Evolutionary conservation across 2,113 vertebrate species (phyloP).

Genomic region (Carassius carassius): DNA sequence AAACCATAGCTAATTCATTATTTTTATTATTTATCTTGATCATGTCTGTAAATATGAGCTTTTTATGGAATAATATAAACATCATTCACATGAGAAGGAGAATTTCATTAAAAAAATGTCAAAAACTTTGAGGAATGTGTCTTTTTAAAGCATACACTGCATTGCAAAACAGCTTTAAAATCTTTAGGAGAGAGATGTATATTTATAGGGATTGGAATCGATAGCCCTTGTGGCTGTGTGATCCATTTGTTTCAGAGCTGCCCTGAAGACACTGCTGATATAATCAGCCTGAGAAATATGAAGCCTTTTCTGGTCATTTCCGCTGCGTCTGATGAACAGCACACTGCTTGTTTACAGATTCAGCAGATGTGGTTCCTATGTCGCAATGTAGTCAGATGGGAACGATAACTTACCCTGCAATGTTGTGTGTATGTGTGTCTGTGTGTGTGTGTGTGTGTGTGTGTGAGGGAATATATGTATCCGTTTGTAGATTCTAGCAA

Average conservation of each 20-base stretch:
- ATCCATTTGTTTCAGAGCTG: conserved; percentile 47
- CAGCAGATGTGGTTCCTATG: conserved; percentile 45
- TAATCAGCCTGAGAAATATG: conserved; percentile 48
- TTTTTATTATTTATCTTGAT: not conserved
- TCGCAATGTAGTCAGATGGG: conserved; percentile 30
- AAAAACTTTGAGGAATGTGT: not conserved
- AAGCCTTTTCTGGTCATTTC: conserved; percentile 32
- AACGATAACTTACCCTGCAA: conserved; percentile 25
- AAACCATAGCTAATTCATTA: too few species aligned
- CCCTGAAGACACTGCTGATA: conserved; percentile 40
- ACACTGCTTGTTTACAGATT: conserved; percentile 46
- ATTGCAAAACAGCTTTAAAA: conserved; percentile 49
- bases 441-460: not conserved
- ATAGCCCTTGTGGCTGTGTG: conserved; percentile 39
- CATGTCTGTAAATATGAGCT: not conserved
- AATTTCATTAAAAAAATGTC: not conserved
- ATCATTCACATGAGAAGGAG: not conserved
- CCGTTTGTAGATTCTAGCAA: not conserved
- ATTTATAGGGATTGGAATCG: conserved; percentile 51
- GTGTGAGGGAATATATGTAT: not conserved
- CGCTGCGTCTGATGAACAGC: conserved; percentile 33
- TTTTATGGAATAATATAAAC: not conserved
- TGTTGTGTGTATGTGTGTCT: conserved; percentile 26
- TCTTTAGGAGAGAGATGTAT: conserved; percentile 47
- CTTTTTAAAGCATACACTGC: conserved; percentile 5